Conservation (phyloP, 37 sponge, comb jelly and placozoan genomes). For the Tethya wilhelma region DNA sequence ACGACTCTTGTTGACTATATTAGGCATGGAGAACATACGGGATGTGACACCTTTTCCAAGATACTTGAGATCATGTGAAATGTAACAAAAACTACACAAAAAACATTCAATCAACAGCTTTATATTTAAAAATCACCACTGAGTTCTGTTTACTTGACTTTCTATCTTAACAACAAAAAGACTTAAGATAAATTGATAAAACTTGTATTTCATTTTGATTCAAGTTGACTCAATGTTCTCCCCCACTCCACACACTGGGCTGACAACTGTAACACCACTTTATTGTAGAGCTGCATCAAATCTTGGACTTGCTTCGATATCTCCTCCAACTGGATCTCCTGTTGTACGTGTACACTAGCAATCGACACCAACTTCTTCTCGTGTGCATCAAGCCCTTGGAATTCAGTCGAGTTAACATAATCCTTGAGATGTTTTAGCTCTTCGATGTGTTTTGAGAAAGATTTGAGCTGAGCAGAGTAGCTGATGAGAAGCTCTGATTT, state of each 20-base stretch:
- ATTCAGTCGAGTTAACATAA: constrained; percentile 51
- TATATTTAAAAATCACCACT: too few species aligned
- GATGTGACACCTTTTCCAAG: constrained; percentile 92
- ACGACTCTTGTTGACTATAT: constrained; percentile 71
- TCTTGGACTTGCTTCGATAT: constrained; percentile 10
- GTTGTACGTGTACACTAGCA: constrained; percentile 32
- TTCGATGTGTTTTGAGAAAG: constrained; percentile 5
- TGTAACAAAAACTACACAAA: constrained; percentile 2
- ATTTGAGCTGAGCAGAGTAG: constrained; percentile 26
- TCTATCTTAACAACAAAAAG: not conserved
- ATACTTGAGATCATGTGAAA: constrained; percentile 75
- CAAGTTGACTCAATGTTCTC: not conserved
- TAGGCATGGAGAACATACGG: constrained; percentile 79
- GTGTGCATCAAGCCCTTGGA: constrained; percentile 48
- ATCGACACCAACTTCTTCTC: constrained; percentile 53
- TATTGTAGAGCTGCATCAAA: constrained; percentile 41
- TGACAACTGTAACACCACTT: constrained; percentile 46
- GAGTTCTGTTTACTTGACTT: too few species aligned
- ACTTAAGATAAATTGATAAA: not conserved
- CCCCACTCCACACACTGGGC: constrained; percentile 62
- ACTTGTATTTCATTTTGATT: not conserved
- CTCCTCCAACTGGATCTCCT: constrained; percentile 38
- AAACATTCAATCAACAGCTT: too few species aligned
- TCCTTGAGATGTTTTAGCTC: constrained; percentile 59
- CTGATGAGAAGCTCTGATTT: constrained; percentile 24